A percentile compares a stretch with the other conserved stretches of the same genome.
Conservation (phyloP, 2,888 invertebrate species). For the Scaptomyza parva region DNA sequence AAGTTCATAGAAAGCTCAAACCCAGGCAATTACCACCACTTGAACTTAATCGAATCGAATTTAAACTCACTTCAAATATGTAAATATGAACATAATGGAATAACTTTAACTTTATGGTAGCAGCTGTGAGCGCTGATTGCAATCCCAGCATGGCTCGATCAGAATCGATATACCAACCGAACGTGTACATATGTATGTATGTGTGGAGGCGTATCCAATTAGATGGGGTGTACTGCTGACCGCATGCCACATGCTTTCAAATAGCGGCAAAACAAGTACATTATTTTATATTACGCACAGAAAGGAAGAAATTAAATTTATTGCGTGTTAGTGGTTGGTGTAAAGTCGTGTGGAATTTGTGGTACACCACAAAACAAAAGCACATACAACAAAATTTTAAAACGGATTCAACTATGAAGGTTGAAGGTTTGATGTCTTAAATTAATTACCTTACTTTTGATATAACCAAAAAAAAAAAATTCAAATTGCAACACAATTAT, state of each 20-base stretch:
- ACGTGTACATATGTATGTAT: no score
- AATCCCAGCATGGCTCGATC: constrained; percentile 26
- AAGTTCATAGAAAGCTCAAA: constrained; percentile 4
- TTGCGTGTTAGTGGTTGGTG: not conserved
- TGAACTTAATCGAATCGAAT: constrained; percentile 12
- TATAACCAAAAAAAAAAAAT: constrained; percentile 63
- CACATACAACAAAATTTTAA: constrained; percentile 11
- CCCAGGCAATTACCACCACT: constrained; percentile 6
- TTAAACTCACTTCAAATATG: constrained; percentile 21
- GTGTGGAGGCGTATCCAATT: constrained; percentile 64
- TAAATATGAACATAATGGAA: not conserved
- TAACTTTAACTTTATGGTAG: constrained; percentile 40
- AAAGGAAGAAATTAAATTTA: not conserved
- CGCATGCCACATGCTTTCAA: constrained; percentile 20
- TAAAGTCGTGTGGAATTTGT: constrained; percentile 16
- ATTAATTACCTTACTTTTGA: constrained; percentile 70
- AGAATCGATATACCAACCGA: constrained; percentile 8
- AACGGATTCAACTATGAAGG: constrained; percentile 64
- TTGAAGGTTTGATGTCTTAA: constrained; percentile 65
- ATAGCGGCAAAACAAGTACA: constrained; percentile 5
- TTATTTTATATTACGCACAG: constrained; percentile 2
- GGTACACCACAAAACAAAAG: constrained; percentile 8
- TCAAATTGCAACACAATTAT: constrained; percentile 70
- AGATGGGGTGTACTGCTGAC: constrained; percentile 46
- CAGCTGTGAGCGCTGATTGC: constrained; percentile 34